phyloP scores from a whole-genome alignment of 2,797 vertebrate genomes.

The Ceryle rudis region DNA sequence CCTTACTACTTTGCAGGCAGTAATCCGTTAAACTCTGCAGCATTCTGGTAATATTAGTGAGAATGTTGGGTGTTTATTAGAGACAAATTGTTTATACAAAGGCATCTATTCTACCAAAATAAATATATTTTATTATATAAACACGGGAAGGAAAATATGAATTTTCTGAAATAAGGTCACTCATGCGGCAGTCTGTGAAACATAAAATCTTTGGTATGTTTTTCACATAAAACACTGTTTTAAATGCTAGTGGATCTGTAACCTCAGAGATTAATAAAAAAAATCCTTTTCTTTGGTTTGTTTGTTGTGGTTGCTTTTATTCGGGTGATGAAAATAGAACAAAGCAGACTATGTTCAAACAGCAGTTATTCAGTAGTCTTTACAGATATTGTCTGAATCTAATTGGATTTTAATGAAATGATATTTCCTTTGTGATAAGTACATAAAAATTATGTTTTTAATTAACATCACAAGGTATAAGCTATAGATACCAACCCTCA shows the following conservation, averaged over 20 bases:
- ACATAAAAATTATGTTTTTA: conserved; percentile 97
- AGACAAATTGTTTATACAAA: background rate
- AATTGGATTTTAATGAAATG: conserved; percentile 99
- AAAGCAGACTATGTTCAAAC: conserved; percentile 95
- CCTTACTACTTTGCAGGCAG: background rate
- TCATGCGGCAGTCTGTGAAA: conserved; percentile 19
- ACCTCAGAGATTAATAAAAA: conserved; percentile 80
- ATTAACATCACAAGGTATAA: conserved; percentile 95
- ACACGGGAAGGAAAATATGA: conserved; percentile 30
- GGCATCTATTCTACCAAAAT: background rate
- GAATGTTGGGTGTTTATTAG: conserved; percentile 1
- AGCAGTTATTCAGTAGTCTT: conserved; percentile 92
- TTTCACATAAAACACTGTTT: conserved; percentile 73
- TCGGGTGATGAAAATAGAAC: conserved; percentile 90
- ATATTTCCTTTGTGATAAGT: conserved; percentile 95
- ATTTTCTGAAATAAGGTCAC: conserved; percentile 64
- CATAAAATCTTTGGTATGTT: conserved; percentile 65
- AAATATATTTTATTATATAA: conserved; percentile 42
- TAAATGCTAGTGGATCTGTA: conserved; percentile 78
- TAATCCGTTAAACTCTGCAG: background rate
- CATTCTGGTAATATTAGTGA: background rate
- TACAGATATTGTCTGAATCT: conserved; percentile 94
- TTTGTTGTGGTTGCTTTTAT: conserved; percentile 86
- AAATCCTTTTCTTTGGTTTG: conserved; percentile 79
- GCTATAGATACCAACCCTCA: conserved; percentile 81